Percentiles rank a stretch among this genome's conserved stretches.
Evolutionary conservation across 2,888 invertebrate species (phyloP).

Genomic region (Noctua janthina): DNA sequence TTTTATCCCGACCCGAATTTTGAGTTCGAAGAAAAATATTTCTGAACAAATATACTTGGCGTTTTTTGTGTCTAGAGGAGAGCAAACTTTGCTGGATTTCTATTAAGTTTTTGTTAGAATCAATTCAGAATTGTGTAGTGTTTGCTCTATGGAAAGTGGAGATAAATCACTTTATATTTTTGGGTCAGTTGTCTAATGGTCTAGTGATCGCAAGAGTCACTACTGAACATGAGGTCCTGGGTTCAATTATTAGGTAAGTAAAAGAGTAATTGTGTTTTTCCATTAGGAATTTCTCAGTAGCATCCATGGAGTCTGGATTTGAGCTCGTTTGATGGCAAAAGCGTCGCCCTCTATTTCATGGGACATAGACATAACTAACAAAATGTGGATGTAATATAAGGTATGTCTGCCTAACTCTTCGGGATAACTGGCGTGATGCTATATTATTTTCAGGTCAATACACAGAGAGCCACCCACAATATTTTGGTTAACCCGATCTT

Average conservation of each 20-base stretch:
- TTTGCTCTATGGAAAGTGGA: constrained; percentile 7
- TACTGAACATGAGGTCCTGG: neutral
- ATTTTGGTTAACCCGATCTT: neutral
- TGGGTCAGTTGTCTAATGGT: neutral
- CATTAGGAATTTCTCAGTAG: neutral
- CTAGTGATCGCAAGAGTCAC: neutral
- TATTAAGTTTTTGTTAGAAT: constrained; percentile 25
- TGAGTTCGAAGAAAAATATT: constrained; percentile 24
- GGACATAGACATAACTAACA: neutral
- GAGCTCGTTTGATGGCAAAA: neutral
- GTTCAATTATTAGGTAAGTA: neutral
- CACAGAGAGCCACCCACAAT: neutral
- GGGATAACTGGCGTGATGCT: neutral
- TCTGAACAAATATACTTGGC: constrained; percentile 28
- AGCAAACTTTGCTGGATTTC: constrained; percentile 27
- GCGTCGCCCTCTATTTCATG: neutral
- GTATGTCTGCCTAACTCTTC: neutral
- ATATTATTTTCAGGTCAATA: constrained; percentile 7
- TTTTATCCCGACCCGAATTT: constrained; percentile 34
- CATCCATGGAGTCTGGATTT: neutral
- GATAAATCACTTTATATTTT: constrained; percentile 18
- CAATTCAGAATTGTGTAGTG: constrained; percentile 16
- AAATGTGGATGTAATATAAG: neutral
- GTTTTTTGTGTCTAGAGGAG: constrained; percentile 16
- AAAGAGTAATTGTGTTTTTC: neutral